Evolutionary conservation across 2,888 invertebrate genomes (phyloP).

Genomic region (Amitus sp.): DNA sequence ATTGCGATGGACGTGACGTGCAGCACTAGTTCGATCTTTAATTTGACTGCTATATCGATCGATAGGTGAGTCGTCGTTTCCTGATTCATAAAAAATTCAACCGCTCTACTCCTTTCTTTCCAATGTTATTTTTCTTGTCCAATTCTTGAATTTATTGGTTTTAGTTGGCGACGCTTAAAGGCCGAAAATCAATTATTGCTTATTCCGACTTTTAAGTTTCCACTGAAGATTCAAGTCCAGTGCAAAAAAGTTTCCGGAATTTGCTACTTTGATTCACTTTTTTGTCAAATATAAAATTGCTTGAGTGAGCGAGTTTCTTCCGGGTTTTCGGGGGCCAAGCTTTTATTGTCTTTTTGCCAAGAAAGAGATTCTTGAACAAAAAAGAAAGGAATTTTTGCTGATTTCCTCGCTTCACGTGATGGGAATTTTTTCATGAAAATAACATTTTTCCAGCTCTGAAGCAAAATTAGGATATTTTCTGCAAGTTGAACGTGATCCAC

Average conservation of each 20-base stretch:
- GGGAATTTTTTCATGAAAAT: constrained; percentile 39
- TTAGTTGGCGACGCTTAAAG: too few species aligned
- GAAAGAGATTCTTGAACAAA: constrained; percentile 24
- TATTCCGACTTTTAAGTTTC: too few species aligned
- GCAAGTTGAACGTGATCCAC: too few species aligned
- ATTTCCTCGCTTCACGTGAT: constrained; percentile 48
- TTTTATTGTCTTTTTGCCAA: constrained; percentile 18
- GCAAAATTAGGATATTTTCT: not conserved
- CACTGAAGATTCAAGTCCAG: too few species aligned
- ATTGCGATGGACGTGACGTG: constrained; percentile 98
- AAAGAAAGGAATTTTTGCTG: constrained; percentile 33
- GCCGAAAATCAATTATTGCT: constrained; percentile 10
- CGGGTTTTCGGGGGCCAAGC: constrained; percentile 24
- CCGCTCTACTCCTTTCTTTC: too few species aligned
- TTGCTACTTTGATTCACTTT: not conserved
- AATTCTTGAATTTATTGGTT: too few species aligned
- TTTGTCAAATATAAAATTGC: constrained; percentile 24
- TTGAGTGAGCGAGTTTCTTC: constrained; percentile 21
- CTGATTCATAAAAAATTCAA: too few species aligned
- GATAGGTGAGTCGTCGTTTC: constrained; percentile 96
- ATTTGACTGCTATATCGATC: constrained; percentile 96
- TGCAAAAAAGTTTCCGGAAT: not conserved
- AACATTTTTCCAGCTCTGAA: constrained; percentile 38
- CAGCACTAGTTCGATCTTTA: constrained; percentile 97
- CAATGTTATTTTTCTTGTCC: too few species aligned